Evolutionary conservation across 2,888 invertebrate species (phyloP).

Genomic region (Pteria penguin): DNA sequence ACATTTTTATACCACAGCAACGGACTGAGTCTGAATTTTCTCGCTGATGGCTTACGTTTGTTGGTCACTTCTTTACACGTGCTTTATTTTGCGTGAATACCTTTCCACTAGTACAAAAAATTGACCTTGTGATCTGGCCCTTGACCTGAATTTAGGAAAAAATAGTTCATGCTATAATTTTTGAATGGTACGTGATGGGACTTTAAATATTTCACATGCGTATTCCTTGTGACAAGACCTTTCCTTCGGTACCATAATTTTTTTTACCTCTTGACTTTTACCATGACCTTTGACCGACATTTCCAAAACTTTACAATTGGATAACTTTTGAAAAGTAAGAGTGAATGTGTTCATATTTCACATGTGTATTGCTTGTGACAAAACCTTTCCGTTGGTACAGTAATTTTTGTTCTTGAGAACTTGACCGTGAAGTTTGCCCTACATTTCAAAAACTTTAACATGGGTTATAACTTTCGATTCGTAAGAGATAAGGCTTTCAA

Average conservation of each 20-base stretch:
- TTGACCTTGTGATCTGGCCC: too few relatives aligned
- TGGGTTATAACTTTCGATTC: neutral
- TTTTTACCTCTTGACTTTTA: conserved; percentile 5
- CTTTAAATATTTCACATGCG: neutral
- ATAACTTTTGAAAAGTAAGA: neutral
- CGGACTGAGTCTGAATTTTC: too few relatives aligned
- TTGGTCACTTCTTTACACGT: too few relatives aligned
- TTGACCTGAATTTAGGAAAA: too few relatives aligned
- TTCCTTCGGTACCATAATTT: neutral
- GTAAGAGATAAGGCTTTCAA: neutral
- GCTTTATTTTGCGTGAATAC: too few relatives aligned
- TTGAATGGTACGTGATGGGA: neutral
- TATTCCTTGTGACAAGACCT: neutral
- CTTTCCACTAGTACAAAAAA: too few relatives aligned
- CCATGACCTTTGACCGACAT: neutral
- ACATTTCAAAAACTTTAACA: neutral
- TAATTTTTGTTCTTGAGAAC: neutral
- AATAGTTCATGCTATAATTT: too few relatives aligned
- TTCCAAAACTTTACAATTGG: neutral
- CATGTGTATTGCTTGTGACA: neutral
- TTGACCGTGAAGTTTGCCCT: neutral
- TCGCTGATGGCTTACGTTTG: too few relatives aligned
- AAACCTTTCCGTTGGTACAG: neutral
- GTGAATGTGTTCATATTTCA: neutral
- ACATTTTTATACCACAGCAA: too few relatives aligned